phyloP scores from a whole-genome alignment of 2,113 vertebrate species.

The Melanostigma gelatinosum region DNA sequence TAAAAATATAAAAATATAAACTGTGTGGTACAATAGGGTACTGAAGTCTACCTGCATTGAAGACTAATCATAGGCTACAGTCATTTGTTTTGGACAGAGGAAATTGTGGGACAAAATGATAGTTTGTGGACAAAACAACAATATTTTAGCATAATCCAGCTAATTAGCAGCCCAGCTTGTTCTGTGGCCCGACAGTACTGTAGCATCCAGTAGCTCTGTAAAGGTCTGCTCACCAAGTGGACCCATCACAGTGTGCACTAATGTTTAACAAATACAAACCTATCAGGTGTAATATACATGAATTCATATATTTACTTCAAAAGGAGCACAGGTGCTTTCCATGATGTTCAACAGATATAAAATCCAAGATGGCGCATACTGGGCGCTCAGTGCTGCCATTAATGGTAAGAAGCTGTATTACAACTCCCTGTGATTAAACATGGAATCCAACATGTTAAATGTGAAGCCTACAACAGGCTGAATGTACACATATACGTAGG shows the following conservation, averaged over 20 bases:
- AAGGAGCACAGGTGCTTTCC: neutral
- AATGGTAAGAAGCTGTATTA: too few species aligned
- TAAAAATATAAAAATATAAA: too few species aligned
- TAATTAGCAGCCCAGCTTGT: neutral
- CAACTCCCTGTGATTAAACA: neutral
- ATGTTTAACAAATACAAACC: neutral
- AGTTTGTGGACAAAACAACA: neutral
- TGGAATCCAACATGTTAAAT: neutral
- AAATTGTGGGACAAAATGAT: neutral
- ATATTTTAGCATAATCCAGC: too few species aligned
- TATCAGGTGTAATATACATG: neutral
- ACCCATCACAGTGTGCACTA: neutral
- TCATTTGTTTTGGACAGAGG: neutral
- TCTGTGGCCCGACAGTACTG: too few species aligned
- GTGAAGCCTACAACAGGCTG: too few species aligned
- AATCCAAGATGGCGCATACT: neutral
- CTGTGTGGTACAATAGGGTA: constrained; percentile 1
- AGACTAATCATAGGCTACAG: neutral
- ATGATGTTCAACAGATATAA: neutral
- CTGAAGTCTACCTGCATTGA: neutral
- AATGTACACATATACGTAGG: too few species aligned
- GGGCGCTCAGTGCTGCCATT: neutral
- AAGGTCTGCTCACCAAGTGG: too few species aligned
- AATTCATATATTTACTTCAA: neutral
- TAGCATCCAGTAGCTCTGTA: neutral